These are phyloP conservation scores for Myrmecophaga tridactyla DNA, from an alignment of 2,113 vertebrate genomes.

Conservation along the genomic window DNA sequence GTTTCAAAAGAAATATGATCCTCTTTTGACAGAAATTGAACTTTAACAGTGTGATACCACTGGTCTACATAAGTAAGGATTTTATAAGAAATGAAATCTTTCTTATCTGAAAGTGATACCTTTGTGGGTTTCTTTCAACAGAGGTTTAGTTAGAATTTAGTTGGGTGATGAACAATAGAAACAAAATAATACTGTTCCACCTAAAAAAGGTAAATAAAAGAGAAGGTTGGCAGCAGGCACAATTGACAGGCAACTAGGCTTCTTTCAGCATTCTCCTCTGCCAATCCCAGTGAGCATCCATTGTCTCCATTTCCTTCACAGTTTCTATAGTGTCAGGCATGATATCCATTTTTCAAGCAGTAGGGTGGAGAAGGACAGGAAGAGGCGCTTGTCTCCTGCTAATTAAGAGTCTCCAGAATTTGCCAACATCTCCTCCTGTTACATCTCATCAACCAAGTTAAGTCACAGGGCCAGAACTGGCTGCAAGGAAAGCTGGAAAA, in stretches of 20 bases:
- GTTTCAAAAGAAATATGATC: background rate
- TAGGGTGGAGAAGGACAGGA: background rate
- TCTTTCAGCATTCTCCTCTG: background rate
- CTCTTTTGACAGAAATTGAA: background rate
- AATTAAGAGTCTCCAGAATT: background rate
- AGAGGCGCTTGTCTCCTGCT: background rate
- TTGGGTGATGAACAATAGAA: background rate
- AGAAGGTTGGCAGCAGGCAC: background rate
- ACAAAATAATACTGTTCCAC: background rate
- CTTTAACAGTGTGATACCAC: background rate
- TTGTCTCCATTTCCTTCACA: background rate
- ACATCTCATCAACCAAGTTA: background rate
- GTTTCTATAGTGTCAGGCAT: background rate
- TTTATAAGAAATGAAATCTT: background rate
- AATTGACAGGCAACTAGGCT: background rate
- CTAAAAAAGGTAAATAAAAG: background rate
- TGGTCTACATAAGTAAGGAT: background rate
- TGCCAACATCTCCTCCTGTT: background rate
- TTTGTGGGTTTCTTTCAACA: background rate
- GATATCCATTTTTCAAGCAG: background rate
- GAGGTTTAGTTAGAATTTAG: background rate
- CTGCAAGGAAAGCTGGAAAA: background rate
- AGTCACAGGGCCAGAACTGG: background rate
- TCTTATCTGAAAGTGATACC: background rate
- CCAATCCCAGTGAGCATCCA: background rate